Evolutionary conservation across 2,888 invertebrate genomes (phyloP), one percentile per base, ranked within the genome.

Genomic region (Brachyopa scutellaris): DNA sequence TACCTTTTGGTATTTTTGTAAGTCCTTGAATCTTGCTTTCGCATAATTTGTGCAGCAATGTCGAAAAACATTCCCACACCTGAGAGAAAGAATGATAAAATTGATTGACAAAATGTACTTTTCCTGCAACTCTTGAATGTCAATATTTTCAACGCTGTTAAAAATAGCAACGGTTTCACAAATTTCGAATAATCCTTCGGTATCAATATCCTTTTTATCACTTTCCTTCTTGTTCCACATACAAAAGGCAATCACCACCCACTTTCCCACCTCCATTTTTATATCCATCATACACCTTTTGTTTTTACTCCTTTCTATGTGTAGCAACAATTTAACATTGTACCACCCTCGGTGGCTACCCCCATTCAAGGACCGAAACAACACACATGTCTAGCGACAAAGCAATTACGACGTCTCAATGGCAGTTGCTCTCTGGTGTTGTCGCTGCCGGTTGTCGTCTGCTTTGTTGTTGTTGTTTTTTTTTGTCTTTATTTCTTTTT

Each of bases 351-450:
- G n/a, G 36, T 26, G 13, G n/a, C 21, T 36, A 47, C 49, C 70
- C 17, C 38, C 40, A 21, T 51, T 70, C 64, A 29, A 51, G 11
- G 61, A 42, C 36, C 23, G 49, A 47, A 40, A 73, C 45, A 70
- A 70, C 73, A 80, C 61, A 84, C 62, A 66, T 64, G 74, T 74
- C 79, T 79, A 79, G 79, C 62, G 73, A 74, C 62, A 79, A 84
- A 85, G 85, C 85, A 85, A 86, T 86, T 84, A 86, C 85, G 87
- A 86, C 86, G 86, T 87, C 86, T 86, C 85, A 85, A 86, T 86
- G 86, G 85, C 85, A 84, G 84, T 84, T 72, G 66, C 77, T 77
- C 77, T 80, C 55, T 36, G 53, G 36, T 59, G 17, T n/a, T 45
- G 47, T 66, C 76, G 73, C 84, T 84, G 80, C 84, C 80, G 82